phyloP scores from a whole-genome alignment of 2,113 vertebrate species.

The Turdus rufiventris region DNA sequence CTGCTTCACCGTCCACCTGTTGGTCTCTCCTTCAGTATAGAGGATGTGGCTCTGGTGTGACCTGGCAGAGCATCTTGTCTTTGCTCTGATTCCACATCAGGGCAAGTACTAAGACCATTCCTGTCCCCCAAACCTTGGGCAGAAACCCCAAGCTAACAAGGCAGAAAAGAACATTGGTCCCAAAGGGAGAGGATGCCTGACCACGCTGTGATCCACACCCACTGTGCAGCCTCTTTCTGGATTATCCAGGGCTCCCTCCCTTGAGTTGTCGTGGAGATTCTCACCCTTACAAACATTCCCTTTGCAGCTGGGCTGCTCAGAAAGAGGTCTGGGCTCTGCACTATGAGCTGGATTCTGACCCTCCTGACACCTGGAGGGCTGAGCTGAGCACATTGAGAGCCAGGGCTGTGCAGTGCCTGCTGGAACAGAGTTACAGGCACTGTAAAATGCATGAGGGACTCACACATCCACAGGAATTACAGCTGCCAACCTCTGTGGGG shows the following conservation, averaged over 20 bases:
- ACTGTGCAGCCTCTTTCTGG: neutral
- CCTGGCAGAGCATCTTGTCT: neutral
- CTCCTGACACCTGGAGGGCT: neutral
- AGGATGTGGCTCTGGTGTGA: neutral
- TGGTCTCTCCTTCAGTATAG: neutral
- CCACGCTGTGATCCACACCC: accelerated
- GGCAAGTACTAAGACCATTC: neutral
- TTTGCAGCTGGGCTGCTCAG: neutral
- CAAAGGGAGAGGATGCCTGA: accelerated
- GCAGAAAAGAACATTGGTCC: neutral
- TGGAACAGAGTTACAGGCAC: neutral
- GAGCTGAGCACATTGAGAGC: accelerated
- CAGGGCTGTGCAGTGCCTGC: accelerated
- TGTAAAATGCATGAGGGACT: neutral
- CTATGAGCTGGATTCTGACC: neutral
- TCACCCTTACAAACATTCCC: neutral
- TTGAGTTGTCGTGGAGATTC: neutral
- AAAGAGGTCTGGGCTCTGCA: neutral
- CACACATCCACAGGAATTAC: neutral
- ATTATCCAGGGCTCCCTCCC: neutral
- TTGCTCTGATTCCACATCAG: neutral
- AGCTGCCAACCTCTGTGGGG: neutral
- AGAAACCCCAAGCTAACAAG: neutral
- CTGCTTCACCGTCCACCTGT: neutral
- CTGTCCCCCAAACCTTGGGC: accelerated